These are phyloP conservation scores for Belonocnema kinseyi DNA, from an alignment of 1,140 invertebrate genomes.

Conservation along the genomic window DNA sequence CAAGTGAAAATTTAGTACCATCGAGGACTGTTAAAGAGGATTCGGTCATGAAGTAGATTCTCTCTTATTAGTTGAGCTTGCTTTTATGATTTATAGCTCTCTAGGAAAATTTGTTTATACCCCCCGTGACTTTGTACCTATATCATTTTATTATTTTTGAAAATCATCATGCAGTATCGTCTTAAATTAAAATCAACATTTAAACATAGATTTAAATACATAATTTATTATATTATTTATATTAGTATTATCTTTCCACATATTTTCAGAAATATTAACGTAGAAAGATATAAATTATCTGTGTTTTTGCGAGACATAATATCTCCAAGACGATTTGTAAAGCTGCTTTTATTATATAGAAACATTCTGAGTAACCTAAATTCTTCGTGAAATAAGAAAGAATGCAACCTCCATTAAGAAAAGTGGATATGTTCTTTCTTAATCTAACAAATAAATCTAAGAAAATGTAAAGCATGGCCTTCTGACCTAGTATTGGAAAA, in stretches of 20 bases:
- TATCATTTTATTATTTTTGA: background rate
- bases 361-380: too few species aligned
- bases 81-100: conserved; percentile 1
- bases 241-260: too few species aligned
- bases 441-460: conserved; percentile 2
- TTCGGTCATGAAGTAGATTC: conserved; percentile 25
- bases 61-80: conserved; percentile 23
- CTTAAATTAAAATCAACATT: too few species aligned
- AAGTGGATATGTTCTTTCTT: background rate
- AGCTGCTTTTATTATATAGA: too few species aligned
- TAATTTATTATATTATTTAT: too few species aligned
- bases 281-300: too few species aligned
- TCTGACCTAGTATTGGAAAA: background rate
- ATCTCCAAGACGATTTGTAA: too few species aligned
- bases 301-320: too few species aligned
- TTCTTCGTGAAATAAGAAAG: background rate
- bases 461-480: conserved; percentile 3
- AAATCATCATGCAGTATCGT: too few species aligned
- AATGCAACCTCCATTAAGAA: background rate
- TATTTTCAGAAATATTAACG: too few species aligned
- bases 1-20: background rate
- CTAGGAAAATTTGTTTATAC: conserved; percentile 9
- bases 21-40: background rate
- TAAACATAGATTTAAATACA: too few species aligned
- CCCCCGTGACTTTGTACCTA: background rate